These are phyloP conservation scores for Parapristionchus giblindavisi DNA, from an alignment of 2,888 invertebrate genomes.

Conservation along the genomic window DNA sequence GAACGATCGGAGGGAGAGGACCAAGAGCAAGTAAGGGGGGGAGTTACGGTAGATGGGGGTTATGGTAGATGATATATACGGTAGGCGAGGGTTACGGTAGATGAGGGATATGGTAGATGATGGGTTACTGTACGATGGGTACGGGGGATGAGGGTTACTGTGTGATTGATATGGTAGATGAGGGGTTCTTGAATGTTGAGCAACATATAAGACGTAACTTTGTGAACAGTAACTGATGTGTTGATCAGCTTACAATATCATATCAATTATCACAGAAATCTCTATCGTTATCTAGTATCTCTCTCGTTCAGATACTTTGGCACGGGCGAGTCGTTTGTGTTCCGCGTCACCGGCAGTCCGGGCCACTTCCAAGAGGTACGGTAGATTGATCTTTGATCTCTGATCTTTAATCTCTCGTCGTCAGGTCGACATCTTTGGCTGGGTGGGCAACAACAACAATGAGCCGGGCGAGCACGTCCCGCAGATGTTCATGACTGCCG, in stretches of 20 bases:
- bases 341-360: conserved; percentile 41
- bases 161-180: not conserved
- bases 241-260: too few relatives aligned
- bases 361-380: conserved; percentile 21
- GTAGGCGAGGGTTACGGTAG: not conserved
- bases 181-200: too few relatives aligned
- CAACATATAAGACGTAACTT: too few relatives aligned
- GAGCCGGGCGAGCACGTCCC: conserved; percentile 56
- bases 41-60: not conserved
- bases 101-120: not conserved
- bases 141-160: not conserved
- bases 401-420: not conserved
- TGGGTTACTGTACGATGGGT: not conserved
- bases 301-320: conserved; percentile 57
- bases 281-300: not conserved
- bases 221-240: too few relatives aligned
- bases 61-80: not conserved
- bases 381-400: too few relatives aligned
- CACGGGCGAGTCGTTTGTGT: conserved; percentile 67
- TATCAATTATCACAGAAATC: too few relatives aligned
- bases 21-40: conserved; percentile 48
- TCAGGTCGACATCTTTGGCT: conserved; percentile 57
- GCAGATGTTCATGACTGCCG: conserved; percentile 68
- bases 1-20: conserved; percentile 61
- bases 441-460: conserved; percentile 59